Base-by-base conservation (phyloP, 2,113 vertebrate genomes). In the Tenrec ecaudatus region DNA sequence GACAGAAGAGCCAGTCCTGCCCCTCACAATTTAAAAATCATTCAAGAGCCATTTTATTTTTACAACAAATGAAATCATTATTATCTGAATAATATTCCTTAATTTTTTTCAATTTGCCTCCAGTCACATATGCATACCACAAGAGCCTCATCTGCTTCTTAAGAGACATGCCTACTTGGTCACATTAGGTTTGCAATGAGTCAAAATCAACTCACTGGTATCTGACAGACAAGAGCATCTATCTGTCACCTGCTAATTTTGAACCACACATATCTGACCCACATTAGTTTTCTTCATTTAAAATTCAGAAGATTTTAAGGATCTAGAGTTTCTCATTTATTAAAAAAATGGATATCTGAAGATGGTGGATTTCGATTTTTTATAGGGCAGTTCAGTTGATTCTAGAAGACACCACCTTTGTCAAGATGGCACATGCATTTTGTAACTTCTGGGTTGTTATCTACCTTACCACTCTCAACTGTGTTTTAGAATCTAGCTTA, bases 291-390 rank as follows among this genome's bases (percentile, higher is more conserved):
- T 5, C 8, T 92, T 80, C 29, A 73, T 81, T 90, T 77, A 81
- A 93, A 86, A 69, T 76, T 62, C 1, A 9, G 23, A 86, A 38
- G 22, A 78, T 31, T 82, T 88, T 80, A 95, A 92, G 31, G 91
- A 81, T 43, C 43, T 69, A 3, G 0, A 82, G 43, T 53, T 92
- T 83, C 83, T 11, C 12, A 89, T 87, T 27, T 91, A 64, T 94
- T 78, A 33, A 80, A 64, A 81, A 58, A 38, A 77, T 22, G 77
- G 20, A 29, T 31, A 7, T 86, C 17, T 62, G 53, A 91, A 1
- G 43, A 75, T 73, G 10, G 6, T 40, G 27, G 33, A 40, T 86
- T 6, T 29, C 77, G 20, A 64, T 27, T 81, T 81, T 78, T 86
- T 75, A 2, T 27, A 87, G 77, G 66, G n/a, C 60, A 86, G 31